phyloP scores from a whole-genome alignment of 2,797 vertebrate species.

The Tragelaphus oryx region DNA sequence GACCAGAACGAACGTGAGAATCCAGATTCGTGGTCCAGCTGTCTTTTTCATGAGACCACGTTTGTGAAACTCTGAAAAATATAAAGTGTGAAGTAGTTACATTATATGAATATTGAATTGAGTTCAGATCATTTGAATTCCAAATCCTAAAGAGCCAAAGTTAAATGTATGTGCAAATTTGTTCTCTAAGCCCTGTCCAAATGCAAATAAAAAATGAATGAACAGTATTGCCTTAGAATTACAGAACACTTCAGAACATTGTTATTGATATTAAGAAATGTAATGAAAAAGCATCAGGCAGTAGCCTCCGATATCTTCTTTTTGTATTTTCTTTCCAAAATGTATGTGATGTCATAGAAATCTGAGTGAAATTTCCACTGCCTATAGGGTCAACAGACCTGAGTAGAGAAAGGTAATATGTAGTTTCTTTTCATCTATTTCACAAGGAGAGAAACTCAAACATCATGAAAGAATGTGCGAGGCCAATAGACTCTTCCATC shows the following conservation, averaged over 20 bases:
- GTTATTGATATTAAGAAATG: constrained; percentile 35
- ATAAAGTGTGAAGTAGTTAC: neutral
- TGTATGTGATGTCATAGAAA: neutral
- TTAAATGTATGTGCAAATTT: constrained; percentile 62
- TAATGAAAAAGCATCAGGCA: neutral
- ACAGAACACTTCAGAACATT: constrained; percentile 7
- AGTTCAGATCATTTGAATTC: constrained; percentile 56
- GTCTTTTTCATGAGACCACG: neutral
- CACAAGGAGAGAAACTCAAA: neutral
- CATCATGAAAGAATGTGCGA: neutral
- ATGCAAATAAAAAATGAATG: constrained; percentile 64
- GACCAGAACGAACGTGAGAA: neutral
- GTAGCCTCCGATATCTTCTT: neutral
- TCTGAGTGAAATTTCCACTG: neutral
- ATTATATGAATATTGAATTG: constrained; percentile 34
- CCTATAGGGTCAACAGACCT: neutral
- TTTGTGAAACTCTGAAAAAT: constrained; percentile 10
- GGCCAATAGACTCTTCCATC: neutral
- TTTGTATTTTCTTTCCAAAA: neutral
- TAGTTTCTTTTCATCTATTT: neutral
- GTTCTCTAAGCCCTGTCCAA: constrained; percentile 57
- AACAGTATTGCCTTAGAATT: constrained; percentile 23
- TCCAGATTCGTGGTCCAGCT: neutral
- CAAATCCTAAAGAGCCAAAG: constrained; percentile 58
- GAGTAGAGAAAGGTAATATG: neutral